These are phyloP conservation scores for Aleiodes alternator DNA, from an alignment of 2,888 invertebrate genomes.

Conservation along the genomic window DNA sequence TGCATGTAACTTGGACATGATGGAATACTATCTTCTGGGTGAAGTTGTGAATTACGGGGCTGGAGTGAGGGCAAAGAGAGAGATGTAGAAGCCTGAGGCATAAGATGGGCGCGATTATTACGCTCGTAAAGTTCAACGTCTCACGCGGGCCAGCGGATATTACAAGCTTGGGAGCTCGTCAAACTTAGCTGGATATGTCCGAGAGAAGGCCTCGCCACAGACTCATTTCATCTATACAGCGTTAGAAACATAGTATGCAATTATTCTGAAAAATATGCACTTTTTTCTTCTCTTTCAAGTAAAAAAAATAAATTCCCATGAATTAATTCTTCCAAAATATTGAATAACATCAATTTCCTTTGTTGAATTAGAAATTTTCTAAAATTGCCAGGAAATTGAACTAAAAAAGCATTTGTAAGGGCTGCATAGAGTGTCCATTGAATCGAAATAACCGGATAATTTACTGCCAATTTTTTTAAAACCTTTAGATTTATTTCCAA, in stretches of 20 bases:
- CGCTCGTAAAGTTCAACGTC: constrained; percentile 57
- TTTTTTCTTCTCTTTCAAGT: neutral
- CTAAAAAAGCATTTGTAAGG: constrained; percentile 31
- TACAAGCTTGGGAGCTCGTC: constrained; percentile 58
- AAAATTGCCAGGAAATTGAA: constrained; percentile 58
- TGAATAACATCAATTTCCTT: constrained; percentile 29
- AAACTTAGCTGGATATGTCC: constrained; percentile 56
- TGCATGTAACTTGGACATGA: neutral
- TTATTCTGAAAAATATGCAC: neutral
- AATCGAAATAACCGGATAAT: constrained; percentile 69
- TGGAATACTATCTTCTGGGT: constrained; percentile 22
- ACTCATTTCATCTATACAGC: constrained; percentile 10
- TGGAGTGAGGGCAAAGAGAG: constrained; percentile 34
- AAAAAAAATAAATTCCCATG: no score
- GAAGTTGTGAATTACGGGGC: constrained; percentile 34
- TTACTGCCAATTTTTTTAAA: constrained; percentile 74
- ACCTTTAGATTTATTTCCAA: constrained; percentile 71
- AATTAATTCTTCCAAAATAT: neutral
- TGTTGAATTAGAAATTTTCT: constrained; percentile 72
- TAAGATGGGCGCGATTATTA: constrained; percentile 45
- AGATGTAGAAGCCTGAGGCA: constrained; percentile 19
- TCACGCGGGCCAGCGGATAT: constrained; percentile 56
- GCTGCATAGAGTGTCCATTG: constrained; percentile 60
- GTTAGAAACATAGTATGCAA: constrained; percentile 36
- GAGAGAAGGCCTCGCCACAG: constrained; percentile 36